Percentiles rank a stretch among this genome's conserved stretches.
These are phyloP conservation scores for Streptopelia turtur DNA, from an alignment of 2,797 vertebrate genomes.

Conservation along the genomic window DNA sequence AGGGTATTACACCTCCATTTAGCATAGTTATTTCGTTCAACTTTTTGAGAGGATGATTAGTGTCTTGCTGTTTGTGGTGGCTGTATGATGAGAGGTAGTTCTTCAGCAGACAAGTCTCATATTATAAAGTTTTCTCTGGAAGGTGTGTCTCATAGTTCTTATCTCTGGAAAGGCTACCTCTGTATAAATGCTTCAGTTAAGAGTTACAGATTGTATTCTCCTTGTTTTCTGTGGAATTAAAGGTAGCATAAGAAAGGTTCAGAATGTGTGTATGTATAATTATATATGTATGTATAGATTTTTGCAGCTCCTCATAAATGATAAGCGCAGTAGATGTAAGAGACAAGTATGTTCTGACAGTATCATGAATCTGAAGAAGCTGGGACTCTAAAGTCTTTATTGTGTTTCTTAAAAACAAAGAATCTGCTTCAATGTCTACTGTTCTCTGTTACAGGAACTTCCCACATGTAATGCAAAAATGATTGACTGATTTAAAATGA, in stretches of 20 bases:
- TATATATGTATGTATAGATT: neutral
- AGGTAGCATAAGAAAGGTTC: neutral
- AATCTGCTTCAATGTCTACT: neutral
- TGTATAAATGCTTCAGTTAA: neutral
- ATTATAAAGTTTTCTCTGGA: neutral
- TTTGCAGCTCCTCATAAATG: neutral
- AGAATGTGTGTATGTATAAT: fast-evolving
- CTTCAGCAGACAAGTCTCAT: neutral
- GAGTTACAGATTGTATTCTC: neutral
- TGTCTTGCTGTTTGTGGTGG: neutral
- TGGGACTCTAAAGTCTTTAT: neutral
- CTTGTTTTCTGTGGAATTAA: neutral
- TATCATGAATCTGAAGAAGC: neutral
- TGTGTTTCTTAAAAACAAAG: neutral
- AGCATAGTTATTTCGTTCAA: neutral
- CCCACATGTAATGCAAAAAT: neutral
- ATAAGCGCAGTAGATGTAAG: neutral
- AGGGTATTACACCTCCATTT: neutral
- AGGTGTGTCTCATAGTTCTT: neutral
- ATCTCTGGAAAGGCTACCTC: neutral
- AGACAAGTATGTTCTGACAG: neutral
- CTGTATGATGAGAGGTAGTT: neutral
- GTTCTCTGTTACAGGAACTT: neutral
- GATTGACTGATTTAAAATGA: neutral
- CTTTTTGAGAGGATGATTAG: neutral